Conservation (phyloP, 1,140 invertebrate species). For the Cotesia typhae region DNA sequence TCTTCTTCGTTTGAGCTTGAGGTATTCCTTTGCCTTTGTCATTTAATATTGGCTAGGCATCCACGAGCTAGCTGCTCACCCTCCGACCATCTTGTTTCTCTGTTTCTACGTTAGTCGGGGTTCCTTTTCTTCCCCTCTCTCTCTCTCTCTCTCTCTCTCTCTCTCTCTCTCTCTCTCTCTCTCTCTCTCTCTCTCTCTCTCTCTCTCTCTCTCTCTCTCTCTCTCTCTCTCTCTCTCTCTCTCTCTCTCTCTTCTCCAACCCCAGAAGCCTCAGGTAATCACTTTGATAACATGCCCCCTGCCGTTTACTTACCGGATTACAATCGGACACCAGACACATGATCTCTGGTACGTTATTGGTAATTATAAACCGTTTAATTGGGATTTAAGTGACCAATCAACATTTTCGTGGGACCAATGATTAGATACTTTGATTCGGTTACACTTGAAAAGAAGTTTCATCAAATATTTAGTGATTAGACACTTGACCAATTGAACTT, state of each 20-base stretch:
- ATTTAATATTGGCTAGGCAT: constrained; percentile 66
- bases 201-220: too few species aligned
- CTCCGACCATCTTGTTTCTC: neutral
- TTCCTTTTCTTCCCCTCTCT: neutral
- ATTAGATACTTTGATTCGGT: too few species aligned
- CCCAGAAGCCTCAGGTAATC: constrained; percentile 61
- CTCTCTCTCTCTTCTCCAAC: constrained; percentile 27
- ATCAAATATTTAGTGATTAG: too few species aligned
- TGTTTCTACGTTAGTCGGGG: neutral
- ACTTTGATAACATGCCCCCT: constrained; percentile 58
- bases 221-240: too few species aligned
- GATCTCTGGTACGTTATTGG: neutral
- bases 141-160: too few species aligned
- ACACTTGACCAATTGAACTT: too few species aligned
- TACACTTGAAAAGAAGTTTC: too few species aligned
- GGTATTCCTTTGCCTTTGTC: constrained; percentile 67
- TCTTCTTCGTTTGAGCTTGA: constrained; percentile 40
- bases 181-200: too few species aligned
- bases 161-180: too few species aligned
- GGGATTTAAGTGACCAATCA: too few species aligned
- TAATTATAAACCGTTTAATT: too few species aligned
- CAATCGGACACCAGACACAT: neutral
- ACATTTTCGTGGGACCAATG: too few species aligned
- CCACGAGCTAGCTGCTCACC: constrained; percentile 48
- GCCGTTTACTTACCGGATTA: constrained; percentile 4